Conservation (phyloP, 2,797 vertebrate genomes). For the Heterohyrax brucei region DNA sequence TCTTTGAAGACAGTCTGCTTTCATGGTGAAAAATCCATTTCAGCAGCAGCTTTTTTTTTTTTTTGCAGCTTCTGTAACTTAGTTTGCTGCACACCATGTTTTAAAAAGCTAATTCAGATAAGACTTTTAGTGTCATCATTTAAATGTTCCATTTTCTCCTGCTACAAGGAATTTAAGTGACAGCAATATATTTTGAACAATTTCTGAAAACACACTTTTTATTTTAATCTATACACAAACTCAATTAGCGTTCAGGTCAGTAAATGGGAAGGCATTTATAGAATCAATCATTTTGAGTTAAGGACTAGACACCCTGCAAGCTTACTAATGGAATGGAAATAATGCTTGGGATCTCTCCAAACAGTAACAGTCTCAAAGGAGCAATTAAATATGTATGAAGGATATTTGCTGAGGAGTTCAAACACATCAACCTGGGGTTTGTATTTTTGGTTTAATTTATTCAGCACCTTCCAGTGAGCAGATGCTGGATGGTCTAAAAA, state of each 20-base stretch:
- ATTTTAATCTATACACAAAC: conserved; percentile 90
- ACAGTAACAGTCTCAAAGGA: conserved; percentile 89
- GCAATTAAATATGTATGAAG: conserved; percentile 92
- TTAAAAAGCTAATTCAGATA: conserved; percentile 71
- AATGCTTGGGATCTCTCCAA: conserved; percentile 91
- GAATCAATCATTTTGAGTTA: conserved; percentile 92
- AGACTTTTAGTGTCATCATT: conserved; percentile 67
- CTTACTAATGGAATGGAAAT: conserved; percentile 92
- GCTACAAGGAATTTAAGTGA: conserved; percentile 80
- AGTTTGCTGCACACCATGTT: conserved; percentile 35
- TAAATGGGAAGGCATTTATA: conserved; percentile 89
- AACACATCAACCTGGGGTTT: conserved; percentile 89
- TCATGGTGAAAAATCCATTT: conserved; percentile 64
- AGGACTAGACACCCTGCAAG: conserved; percentile 88
- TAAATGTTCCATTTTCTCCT: conserved; percentile 75
- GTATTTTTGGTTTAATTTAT: conserved; percentile 91
- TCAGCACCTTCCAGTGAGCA: conserved; percentile 86
- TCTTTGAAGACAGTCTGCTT: conserved; percentile 49
- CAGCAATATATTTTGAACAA: conserved; percentile 85
- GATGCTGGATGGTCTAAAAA: conserved; percentile 85
- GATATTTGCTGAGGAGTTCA: conserved; percentile 91
- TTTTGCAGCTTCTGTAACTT: conserved; percentile 42
- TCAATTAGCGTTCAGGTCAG: conserved; percentile 91
- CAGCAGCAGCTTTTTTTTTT: neutral
- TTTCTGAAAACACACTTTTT: conserved; percentile 86